A percentile compares a stretch with the other conserved stretches of the same genome.
phyloP scores from a whole-genome alignment of 2,113 vertebrate species.

The Lates calcarifer region DNA sequence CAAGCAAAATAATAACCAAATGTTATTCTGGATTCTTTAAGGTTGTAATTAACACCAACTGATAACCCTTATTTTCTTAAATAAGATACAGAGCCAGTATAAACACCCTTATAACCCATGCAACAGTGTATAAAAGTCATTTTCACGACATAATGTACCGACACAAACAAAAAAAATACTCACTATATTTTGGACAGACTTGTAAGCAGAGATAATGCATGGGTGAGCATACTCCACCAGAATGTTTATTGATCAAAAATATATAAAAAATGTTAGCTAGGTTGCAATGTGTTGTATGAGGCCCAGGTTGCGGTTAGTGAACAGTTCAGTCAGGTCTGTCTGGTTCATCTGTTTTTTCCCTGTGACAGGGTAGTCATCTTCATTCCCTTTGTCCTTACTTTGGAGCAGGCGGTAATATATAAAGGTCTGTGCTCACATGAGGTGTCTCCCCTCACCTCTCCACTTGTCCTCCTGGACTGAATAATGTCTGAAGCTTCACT shows the following conservation, averaged over 20 bases:
- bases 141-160: slow-evolving; percentile 4
- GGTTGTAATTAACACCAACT: not conserved
- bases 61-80: not conserved
- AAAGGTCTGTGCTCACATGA: slow-evolving; percentile 75
- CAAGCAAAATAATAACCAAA: not conserved
- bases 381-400: slow-evolving; percentile 85
- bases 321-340: slow-evolving; percentile 76
- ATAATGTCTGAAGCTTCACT: slow-evolving; percentile 65
- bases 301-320: slow-evolving; percentile 64
- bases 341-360: slow-evolving; percentile 79
- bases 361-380: slow-evolving; percentile 90
- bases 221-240: slow-evolving; percentile 23
- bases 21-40: not conserved
- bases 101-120: not conserved
- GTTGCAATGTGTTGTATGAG: slow-evolving; percentile 79
- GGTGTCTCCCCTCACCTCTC: slow-evolving; percentile 76
- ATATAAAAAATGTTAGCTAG: slow-evolving; percentile 39
- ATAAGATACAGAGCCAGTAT: not conserved
- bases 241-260: slow-evolving; percentile 50
- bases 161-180: slow-evolving; percentile 1
- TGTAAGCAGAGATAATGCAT: slow-evolving; percentile 27
- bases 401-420: slow-evolving; percentile 81
- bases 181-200: slow-evolving; percentile 25
- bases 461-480: slow-evolving; percentile 75
- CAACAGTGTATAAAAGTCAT: not conserved